These are phyloP conservation scores for Ciconia stormi DNA, from an alignment of 2,113 vertebrate genomes.

Conservation along the genomic window DNA sequence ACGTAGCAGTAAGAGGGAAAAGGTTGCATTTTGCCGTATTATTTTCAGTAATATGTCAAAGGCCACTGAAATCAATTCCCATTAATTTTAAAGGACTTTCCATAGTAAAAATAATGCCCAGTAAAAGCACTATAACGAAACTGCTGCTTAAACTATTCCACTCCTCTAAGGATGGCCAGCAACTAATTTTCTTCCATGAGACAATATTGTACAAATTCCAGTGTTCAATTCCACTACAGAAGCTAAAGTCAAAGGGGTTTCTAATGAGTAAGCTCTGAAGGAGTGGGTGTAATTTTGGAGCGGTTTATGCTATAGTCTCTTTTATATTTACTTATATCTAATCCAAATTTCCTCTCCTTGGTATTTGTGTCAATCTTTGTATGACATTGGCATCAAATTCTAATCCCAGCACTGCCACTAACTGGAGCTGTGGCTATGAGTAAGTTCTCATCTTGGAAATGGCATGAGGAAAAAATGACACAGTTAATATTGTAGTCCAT, in stretches of 20 bases:
- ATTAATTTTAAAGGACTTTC: slow-evolving; percentile 69
- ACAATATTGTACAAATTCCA: not conserved
- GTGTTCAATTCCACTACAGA: not conserved
- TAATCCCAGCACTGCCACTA: not conserved
- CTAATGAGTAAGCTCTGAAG: not conserved
- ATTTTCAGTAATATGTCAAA: slow-evolving; percentile 71
- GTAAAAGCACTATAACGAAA: slow-evolving; percentile 56
- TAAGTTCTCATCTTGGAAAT: not conserved
- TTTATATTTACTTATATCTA: not conserved
- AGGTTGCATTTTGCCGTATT: slow-evolving; percentile 63
- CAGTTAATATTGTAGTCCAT: not conserved
- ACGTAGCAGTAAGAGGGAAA: slow-evolving; percentile 39
- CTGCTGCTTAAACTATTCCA: slow-evolving; percentile 38
- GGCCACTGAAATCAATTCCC: slow-evolving; percentile 71
- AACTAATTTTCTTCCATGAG: slow-evolving; percentile 18
- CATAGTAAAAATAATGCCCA: slow-evolving; percentile 65
- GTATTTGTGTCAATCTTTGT: not conserved
- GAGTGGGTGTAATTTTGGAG: not conserved
- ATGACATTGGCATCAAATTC: not conserved
- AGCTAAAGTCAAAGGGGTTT: not conserved
- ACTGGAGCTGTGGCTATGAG: not conserved
- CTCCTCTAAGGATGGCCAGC: slow-evolving; percentile 2
- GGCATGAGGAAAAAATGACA: not conserved
- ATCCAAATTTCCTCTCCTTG: not conserved
- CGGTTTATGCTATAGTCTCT: not conserved